Evolutionary conservation across 1,140 invertebrate genomes (phyloP), one percentile per base, ranked within the genome.

Genomic region (Hormaphis cornu): DNA sequence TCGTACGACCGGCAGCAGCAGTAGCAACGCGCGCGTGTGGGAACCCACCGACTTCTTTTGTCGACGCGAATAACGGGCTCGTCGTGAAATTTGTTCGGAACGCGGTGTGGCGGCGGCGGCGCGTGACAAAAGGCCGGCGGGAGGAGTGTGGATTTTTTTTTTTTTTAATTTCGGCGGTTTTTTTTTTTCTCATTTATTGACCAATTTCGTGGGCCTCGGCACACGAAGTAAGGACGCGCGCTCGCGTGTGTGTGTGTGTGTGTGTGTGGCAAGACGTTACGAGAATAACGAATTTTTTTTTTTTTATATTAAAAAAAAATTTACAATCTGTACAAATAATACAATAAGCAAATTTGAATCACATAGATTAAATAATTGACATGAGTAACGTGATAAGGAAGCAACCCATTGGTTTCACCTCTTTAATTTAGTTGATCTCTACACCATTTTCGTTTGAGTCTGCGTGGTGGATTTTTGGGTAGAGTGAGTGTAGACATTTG

Each of bases 71-170:
- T 66, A 66, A 66, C 50, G 61, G 44, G 61, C 61, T 33, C 50
- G 61, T 66, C 61, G 61, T 66, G 61, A 66, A 66, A 66, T 66
- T 66, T 44, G 61, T 66, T 66, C 59, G n/a, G n/a, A n/a, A n/a
- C n/a, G n/a, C n/a, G n/a, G n/a, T n/a, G n/a, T n/a, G n/a, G 33
- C 61, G 16, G 61, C 42, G 26, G 42, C 9, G 52, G 2, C 4
- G 42, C 7, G 44, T 50, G 20, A 66, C 28, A 66, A 66, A 44
- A 66, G 61, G 44, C 33, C 44, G 44, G 12, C 12, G 12, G 42
- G 14, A 66, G 61, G 61, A 35, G 61, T 50, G 61, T 66, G 44
- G 35, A 8, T 35, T 66, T 30, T 66, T 61, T 48, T 56, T 22
- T 56, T 56, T 58, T 16, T 58, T 58, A 40, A 24, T 58, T 24